These are phyloP conservation scores for Arion vulgaris DNA, from an alignment of 1,140 invertebrate genomes.

Conservation along the genomic window DNA sequence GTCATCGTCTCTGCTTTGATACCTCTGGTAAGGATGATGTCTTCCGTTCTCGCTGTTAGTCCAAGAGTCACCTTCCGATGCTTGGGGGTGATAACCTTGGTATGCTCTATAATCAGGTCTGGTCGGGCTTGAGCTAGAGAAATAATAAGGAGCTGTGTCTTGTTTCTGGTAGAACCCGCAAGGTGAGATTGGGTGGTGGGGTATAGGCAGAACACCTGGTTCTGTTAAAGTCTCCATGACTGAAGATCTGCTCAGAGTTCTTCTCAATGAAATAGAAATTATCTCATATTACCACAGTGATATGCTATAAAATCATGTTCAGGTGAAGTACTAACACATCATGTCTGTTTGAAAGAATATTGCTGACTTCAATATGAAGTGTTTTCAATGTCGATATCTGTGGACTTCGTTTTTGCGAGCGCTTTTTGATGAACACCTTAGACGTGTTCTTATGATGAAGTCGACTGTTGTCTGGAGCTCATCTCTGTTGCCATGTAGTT, in stretches of 20 bases:
- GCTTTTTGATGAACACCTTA: too few relatives aligned
- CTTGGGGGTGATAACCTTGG: neutral
- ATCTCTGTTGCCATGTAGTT: too few relatives aligned
- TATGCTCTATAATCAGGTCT: neutral
- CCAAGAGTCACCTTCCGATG: neutral
- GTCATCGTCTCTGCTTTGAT: neutral
- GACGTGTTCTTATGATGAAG: too few relatives aligned
- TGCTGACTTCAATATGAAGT: too few relatives aligned
- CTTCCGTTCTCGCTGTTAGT: neutral
- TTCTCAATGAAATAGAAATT: neutral
- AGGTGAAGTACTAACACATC: neutral
- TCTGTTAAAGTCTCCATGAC: slow-evolving; percentile 1
- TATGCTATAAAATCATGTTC: neutral
- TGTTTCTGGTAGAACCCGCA: neutral
- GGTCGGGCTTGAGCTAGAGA: neutral
- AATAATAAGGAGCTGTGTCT: neutral
- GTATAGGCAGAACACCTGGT: neutral
- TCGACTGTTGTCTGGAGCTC: too few relatives aligned
- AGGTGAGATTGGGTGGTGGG: neutral
- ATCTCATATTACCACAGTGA: neutral
- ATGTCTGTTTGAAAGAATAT: too few relatives aligned
- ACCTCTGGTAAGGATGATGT: neutral
- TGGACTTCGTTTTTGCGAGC: too few relatives aligned
- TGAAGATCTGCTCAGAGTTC: neutral
- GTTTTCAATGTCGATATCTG: too few relatives aligned